Evolutionary conservation across 1,140 invertebrate species (phyloP), one percentile per base, ranked within the genome.

Genomic region (Vanessa tameamea): DNA sequence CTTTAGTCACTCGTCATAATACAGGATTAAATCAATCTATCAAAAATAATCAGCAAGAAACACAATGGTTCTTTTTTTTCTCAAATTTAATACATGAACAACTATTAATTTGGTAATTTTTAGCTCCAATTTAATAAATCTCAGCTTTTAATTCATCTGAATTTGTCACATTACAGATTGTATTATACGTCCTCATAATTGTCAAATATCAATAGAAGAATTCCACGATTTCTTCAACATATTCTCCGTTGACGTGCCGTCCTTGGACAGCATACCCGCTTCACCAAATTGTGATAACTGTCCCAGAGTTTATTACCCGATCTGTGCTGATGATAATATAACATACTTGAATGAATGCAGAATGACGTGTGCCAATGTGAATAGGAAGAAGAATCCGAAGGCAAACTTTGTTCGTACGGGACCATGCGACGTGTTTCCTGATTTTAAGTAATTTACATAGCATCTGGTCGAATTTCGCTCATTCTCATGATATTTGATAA

Each of bases 331-430:
- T 16, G 72, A 88, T 53, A 78, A 79, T 31, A 43, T 77, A 0
- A 87, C 85, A 0, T 88, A 87, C 37, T 51, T 77, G 0, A 88
- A 88, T 51, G 76, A 76, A 15, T 88, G 87, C 55, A 57, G 82
- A 13, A n/a, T 86, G 37, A 71, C 59, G 2, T 88, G 87, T 47
- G 31, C 69, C 0, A 81, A 78, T 55, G 55, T 9, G 23, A 65
- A 69, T 6, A 73, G 67, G 48, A 71, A 75, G 12, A 73, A 70
- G 12, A 61, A 70, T 4, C 26, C 55, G 0, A 64, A 64, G 15
- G 77, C 65, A 16, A 72, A 51, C 23, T 69, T 75, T 47, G 77
- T 81, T 3, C 69, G 79, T n/a, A 75, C 51, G 0, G 79, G 79
- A 9, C 77, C 77, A 0, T 81, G 79, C 71, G 47, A 71, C 23